These are phyloP conservation scores for Danaus chrysippus DNA, from an alignment of 2,888 invertebrate species.

Conservation along the genomic window DNA sequence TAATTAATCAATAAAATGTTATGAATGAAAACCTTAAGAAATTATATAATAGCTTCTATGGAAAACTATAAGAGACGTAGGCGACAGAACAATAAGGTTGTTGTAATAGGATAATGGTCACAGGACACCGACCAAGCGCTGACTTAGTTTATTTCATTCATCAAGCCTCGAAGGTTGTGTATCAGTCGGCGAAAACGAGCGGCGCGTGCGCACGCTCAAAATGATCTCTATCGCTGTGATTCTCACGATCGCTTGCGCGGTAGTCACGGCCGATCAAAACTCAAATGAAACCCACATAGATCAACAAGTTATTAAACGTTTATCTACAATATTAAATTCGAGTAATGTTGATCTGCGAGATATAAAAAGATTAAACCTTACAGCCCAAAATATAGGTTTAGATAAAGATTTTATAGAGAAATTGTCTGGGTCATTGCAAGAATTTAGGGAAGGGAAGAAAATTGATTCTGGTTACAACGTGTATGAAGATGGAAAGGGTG, in stretches of 20 bases:
- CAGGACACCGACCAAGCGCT: slow-evolving; percentile 31
- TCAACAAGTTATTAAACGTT: slow-evolving; percentile 46
- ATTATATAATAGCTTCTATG: neutral
- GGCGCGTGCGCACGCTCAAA: slow-evolving; percentile 64
- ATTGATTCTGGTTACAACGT: slow-evolving; percentile 40
- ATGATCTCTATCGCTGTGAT: slow-evolving; percentile 52
- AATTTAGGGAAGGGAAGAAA: slow-evolving; percentile 24
- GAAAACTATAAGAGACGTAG: slow-evolving; percentile 10
- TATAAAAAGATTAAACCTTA: slow-evolving; percentile 49
- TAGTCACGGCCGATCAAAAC: slow-evolving; percentile 41
- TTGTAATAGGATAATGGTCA: slow-evolving; percentile 50
- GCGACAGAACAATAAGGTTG: slow-evolving; percentile 42
- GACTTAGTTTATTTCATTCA: slow-evolving; percentile 35
- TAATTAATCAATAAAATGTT: neutral
- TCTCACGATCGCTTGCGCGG: slow-evolving; percentile 56
- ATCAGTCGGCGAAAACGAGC: slow-evolving; percentile 52
- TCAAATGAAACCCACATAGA: slow-evolving; percentile 49
- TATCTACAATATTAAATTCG: slow-evolving; percentile 45
- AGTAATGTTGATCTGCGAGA: slow-evolving; percentile 50
- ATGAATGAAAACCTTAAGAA: neutral
- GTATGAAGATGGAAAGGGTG: slow-evolving; percentile 39
- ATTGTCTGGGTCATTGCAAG: slow-evolving; percentile 45
- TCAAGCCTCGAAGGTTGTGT: slow-evolving; percentile 34
- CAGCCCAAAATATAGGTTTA: slow-evolving; percentile 48
- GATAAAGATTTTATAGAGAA: slow-evolving; percentile 53